Evolutionary conservation across 2,888 invertebrate genomes (phyloP), one percentile per base, ranked within the genome.

Genomic region (Drosophila setosimentum): DNA sequence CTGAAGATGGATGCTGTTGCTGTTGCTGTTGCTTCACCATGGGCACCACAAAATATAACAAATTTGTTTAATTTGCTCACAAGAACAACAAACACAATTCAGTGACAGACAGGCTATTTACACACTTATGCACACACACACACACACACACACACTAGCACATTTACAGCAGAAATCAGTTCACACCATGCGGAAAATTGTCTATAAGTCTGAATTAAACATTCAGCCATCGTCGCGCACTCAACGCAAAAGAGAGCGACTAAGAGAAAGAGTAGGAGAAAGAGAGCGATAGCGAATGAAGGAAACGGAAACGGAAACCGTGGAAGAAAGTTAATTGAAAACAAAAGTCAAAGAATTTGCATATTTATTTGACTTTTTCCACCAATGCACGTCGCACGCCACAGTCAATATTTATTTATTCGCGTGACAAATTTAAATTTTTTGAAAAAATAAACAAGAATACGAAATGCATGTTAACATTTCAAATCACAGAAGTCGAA

Each of bases 311-410:
- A 48, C 32, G 33, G 58, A 68, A 49, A 72, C 78, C 82, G 40
- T 78, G 82, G 51, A 76, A 57, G 80, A 80, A 89, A 86, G 80
- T 82, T 87, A 90, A 87, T 87, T 90, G 87, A 90, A 87, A 87
- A 90, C 89, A 87, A 90, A 87, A 90, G 80, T 89, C 89, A 70
- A 83, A 79, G 79, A 89, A 89, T 87, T 87, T 90, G 82, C 87
- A 87, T 90, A 87, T 87, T 86, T 87, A 82, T 82, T 88, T 85
- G 83, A 71, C 55, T 71, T 79, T 62, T 61, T 50, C 60, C 61
- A 49, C 37, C 71, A 54, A 65, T 53, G 59, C 80, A 73, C 78
- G 73, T 82, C 45, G 45, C 45, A 24, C 16, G 85, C 80, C 80
- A 81, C 73, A 70, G 84, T 83, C 87, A 85, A 85, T 85, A 85